A percentile compares a stretch with the other conserved stretches of the same genome.
Conservation (phyloP, 2,797 vertebrate genomes). For the Arnoldichthys spilopterus region DNA sequence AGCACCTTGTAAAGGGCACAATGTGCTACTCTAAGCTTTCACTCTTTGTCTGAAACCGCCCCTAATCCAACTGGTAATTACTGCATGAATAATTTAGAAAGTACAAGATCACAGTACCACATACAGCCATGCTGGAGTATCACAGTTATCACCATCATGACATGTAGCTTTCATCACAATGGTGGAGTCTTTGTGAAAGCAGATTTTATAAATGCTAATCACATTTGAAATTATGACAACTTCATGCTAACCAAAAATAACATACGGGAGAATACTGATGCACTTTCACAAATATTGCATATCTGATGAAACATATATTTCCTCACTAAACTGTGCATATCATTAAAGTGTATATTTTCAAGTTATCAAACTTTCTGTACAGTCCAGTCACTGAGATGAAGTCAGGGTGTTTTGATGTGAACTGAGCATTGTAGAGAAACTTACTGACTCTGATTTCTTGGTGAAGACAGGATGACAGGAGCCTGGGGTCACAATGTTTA, state of each 20-base stretch:
- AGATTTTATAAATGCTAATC: background rate
- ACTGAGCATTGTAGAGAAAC: no score
- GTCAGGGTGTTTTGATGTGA: no score
- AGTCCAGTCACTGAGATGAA: no score
- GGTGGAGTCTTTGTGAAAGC: constrained; percentile 7
- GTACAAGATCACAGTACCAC: constrained; percentile 50
- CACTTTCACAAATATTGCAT: background rate
- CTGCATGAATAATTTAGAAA: constrained; percentile 57
- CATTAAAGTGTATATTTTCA: no score
- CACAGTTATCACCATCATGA: constrained; percentile 42
- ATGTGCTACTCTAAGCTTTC: constrained; percentile 45
- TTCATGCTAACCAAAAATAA: background rate
- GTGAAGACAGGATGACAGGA: no score
- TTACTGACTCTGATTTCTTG: no score
- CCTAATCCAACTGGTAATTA: constrained; percentile 48
- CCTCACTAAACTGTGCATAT: background rate
- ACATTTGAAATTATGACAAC: background rate
- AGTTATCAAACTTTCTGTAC: no score
- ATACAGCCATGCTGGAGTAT: constrained; percentile 39
- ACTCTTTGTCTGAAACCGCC: constrained; percentile 47
- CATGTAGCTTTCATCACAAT: constrained; percentile 13
- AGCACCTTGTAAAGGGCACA: constrained; percentile 1
- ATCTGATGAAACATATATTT: background rate
- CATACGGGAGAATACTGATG: background rate
- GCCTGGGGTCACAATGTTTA: no score